Percentiles rank a stretch among this genome's conserved stretches.
Evolutionary conservation across 2,888 invertebrate genomes (phyloP).

Genomic region (Adelognathus sp.): DNA sequence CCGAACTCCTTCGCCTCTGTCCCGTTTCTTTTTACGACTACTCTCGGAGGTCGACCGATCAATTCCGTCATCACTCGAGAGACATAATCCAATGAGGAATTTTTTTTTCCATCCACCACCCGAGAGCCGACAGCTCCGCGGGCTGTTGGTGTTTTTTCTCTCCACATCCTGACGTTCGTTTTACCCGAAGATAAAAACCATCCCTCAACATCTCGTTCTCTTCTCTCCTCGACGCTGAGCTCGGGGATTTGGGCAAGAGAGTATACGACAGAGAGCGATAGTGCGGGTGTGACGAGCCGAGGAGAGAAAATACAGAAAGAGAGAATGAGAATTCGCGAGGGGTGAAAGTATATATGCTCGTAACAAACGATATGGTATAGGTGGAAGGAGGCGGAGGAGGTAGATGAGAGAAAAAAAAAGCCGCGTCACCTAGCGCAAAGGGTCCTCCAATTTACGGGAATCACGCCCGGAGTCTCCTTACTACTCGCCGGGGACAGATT

Average conservation of each 20-base stretch:
- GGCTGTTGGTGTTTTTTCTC: neutral
- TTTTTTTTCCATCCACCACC: too few species aligned
- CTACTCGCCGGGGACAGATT: slow-evolving; percentile 77
- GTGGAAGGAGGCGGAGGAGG: slow-evolving; percentile 2
- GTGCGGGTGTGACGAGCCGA: slow-evolving; percentile 4
- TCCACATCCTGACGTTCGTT: neutral
- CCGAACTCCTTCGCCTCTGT: neutral
- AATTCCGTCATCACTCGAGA: slow-evolving; percentile 12
- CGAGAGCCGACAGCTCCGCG: neutral
- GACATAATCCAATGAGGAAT: slow-evolving; percentile 30
- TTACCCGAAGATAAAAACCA: neutral
- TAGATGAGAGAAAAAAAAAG: slow-evolving; percentile 34
- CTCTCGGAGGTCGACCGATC: neutral
- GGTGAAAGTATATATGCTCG: slow-evolving; percentile 43
- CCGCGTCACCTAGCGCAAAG: slow-evolving; percentile 61
- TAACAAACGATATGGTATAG: slow-evolving; percentile 24
- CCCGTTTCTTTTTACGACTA: neutral
- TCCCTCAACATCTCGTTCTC: slow-evolving; percentile 20
- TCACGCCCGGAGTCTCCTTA: slow-evolving; percentile 61
- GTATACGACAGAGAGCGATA: slow-evolving; percentile 24
- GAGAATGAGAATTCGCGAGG: slow-evolving; percentile 28
- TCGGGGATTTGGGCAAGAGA: slow-evolving; percentile 24
- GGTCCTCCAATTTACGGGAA: slow-evolving; percentile 72
- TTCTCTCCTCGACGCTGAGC: neutral
- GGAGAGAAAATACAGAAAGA: neutral